Percentiles rank a stretch among this genome's conserved stretches.
Conservation (phyloP, 2,888 invertebrate species). For the Leucophenga maculata region DNA sequence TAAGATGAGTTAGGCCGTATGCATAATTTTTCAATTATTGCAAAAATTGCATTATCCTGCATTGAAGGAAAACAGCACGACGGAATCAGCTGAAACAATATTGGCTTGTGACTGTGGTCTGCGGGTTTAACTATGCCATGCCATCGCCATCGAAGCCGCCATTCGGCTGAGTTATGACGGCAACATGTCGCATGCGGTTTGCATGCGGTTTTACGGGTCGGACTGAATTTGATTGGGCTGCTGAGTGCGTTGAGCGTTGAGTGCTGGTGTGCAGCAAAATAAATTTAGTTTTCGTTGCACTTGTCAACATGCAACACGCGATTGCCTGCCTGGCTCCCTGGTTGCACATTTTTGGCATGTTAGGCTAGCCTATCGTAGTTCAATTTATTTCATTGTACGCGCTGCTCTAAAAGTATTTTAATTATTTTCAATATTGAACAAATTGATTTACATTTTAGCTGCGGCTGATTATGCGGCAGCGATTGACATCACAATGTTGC, state of each 20-base stretch:
- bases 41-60: not conserved
- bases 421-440: slow-evolving; percentile 67
- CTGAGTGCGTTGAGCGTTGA: no score
- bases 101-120: slow-evolving; percentile 44
- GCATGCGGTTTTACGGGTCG: slow-evolving; percentile 37
- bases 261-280: slow-evolving; percentile 17
- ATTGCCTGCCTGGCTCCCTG: not conserved
- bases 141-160: slow-evolving; percentile 22
- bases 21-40: slow-evolving; percentile 8
- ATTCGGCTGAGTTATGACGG: slow-evolving; percentile 57
- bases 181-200: slow-evolving; percentile 45
- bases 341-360: slow-evolving; percentile 12
- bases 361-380: not conserved
- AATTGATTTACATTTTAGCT: slow-evolving; percentile 65
- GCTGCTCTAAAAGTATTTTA: slow-evolving; percentile 47
- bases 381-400: not conserved
- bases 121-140: slow-evolving; percentile 24
- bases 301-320: not conserved
- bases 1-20: not conserved
- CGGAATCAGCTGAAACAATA: slow-evolving; percentile 66
- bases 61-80: slow-evolving; percentile 4
- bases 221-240: slow-evolving; percentile 27
- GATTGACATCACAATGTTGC: slow-evolving; percentile 29
- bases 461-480: slow-evolving; percentile 57
- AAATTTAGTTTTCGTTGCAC: not conserved